Evolutionary conservation across 2,113 vertebrate genomes (phyloP), one percentile per base, ranked within the genome.

Genomic region (Xenus cinereus): DNA sequence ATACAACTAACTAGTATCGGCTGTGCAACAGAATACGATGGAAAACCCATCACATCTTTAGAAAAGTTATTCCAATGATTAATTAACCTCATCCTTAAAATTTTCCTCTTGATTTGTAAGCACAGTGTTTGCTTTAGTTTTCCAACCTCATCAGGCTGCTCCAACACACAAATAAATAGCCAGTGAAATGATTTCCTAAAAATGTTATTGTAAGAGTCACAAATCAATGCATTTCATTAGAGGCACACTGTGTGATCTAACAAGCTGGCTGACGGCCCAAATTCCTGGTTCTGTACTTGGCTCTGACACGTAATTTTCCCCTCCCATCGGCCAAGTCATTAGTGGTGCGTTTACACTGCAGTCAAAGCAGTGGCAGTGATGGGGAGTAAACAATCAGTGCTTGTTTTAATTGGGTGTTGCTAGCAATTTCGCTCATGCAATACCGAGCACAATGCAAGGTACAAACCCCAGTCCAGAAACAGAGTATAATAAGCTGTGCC

Each of bases 171-270:
- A 92, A 95, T 66, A 90, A 96, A 81, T 77, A 94, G 32, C 64
- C 63, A 84, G 54, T 50, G 71, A 95, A 94, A 91, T 87, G 8
- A 96, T 94, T 95, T 95, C 83, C 77, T 87, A 96, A 95, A 95
- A 87, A 76, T 39, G 67, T 87, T 95, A 91, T 79, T 95, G 63
- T 73, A 79, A 66, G 78, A 96, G 94, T 85, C 89, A 89, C 90
- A 95, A 82, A 97, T 95, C 86, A 96, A 79, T 91, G 90, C 7
- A 23, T 92, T 95, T 95, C 91, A 89, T 94, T 89, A 89, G 67
- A 96, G 84, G 81, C 45, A 82, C 81, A 87, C 63, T 74, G 37
- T 73, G 84, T 95, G 93, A 97, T 87, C 78, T 97, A 95, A 94
- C 64, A 53, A 84, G 43, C 77, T 97, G 96, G 94, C 87, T 87